Evolutionary conservation across 2,797 vertebrate genomes (phyloP).

Genomic region (Brotula barbata): DNA sequence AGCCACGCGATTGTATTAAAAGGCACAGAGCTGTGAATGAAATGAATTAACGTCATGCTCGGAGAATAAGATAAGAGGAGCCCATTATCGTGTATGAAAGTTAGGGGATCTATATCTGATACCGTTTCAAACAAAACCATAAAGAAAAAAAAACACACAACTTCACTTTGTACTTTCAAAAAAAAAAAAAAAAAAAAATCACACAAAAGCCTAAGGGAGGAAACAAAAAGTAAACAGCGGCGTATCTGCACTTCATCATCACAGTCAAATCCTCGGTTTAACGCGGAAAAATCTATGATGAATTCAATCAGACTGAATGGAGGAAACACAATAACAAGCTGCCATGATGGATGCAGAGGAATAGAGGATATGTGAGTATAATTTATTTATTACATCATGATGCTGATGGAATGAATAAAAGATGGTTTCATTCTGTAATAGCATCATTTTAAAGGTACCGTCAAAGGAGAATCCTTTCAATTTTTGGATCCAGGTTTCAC

Average conservation of each 20-base stretch:
- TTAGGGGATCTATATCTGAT: conserved; percentile 5
- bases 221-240: conserved; percentile 37
- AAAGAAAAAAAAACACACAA: conserved; percentile 16
- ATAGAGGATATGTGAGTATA: not conserved
- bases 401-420: too few relatives aligned
- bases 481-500: not conserved
- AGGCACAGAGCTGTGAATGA: not conserved
- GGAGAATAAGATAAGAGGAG: conserved; percentile 32
- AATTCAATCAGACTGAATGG: not conserved
- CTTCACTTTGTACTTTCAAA: not conserved
- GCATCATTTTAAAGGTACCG: too few relatives aligned
- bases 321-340: not conserved
- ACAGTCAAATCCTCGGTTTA: not conserved
- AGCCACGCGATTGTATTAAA: too few relatives aligned
- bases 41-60: conserved; percentile 11
- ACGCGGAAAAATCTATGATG: conserved; percentile 16
- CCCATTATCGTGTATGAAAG: conserved; percentile 14
- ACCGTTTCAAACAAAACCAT: conserved; percentile 37
- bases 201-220: conserved; percentile 13
- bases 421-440: too few relatives aligned
- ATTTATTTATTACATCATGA: too few relatives aligned
- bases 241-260: conserved; percentile 45
- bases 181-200: not conserved
- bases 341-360: conserved; percentile 16
- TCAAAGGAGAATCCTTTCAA: conserved; percentile 17